Percentiles rank a stretch among this genome's conserved stretches.
Conservation (phyloP, 2,888 invertebrate species). For the Ophion slaviceki region DNA sequence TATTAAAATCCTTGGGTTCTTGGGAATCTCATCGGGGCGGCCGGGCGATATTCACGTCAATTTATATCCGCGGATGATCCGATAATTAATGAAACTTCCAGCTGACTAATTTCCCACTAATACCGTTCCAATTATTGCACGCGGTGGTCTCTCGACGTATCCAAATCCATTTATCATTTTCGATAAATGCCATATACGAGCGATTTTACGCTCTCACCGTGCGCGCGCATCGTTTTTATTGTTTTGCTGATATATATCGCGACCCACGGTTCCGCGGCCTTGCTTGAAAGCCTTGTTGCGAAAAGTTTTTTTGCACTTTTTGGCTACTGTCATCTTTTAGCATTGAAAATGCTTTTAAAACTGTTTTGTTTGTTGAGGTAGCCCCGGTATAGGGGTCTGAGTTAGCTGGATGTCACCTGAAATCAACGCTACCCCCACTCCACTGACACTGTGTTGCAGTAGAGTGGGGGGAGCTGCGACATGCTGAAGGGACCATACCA, state of each 20-base stretch:
- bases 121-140: slow-evolving; percentile 47
- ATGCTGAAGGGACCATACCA: too few relatives aligned
- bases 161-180: slow-evolving; percentile 42
- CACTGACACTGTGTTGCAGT: too few relatives aligned
- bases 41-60: slow-evolving; percentile 25
- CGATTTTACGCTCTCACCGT: not conserved
- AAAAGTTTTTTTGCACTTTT: too few relatives aligned
- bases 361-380: too few relatives aligned
- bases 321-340: too few relatives aligned
- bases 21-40: slow-evolving; percentile 11
- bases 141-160: slow-evolving; percentile 12
- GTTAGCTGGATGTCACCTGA: too few relatives aligned
- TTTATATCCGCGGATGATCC: slow-evolving; percentile 48
- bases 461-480: too few relatives aligned
- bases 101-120: slow-evolving; percentile 52
- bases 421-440: too few relatives aligned
- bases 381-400: too few relatives aligned
- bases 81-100: slow-evolving; percentile 53
- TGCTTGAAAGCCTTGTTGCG: not conserved
- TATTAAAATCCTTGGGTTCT: slow-evolving; percentile 38
- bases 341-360: too few relatives aligned
- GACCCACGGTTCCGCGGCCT: not conserved
- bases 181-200: slow-evolving; percentile 14
- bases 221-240: not conserved
- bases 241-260: not conserved